These are phyloP conservation scores for Opisthograptis luteolata DNA, from an alignment of 2,888 invertebrate genomes.

Conservation along the genomic window DNA sequence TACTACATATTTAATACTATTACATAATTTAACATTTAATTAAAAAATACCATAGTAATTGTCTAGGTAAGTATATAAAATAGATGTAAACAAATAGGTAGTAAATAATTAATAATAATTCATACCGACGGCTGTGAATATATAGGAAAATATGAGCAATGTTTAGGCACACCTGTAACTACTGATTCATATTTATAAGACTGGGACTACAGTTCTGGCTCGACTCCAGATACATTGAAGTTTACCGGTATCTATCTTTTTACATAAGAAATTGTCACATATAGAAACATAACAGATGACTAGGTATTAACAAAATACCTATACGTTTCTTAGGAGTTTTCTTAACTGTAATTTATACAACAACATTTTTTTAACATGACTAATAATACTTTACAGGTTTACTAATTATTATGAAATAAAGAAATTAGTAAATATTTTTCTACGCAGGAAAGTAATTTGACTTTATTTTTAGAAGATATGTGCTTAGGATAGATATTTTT, in stretches of 20 bases:
- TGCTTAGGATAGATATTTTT: slow-evolving; percentile 67
- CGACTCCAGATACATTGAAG: too few species aligned
- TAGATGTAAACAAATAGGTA: slow-evolving; percentile 30
- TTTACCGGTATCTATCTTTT: too few species aligned
- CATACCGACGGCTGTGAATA: slow-evolving; percentile 20
- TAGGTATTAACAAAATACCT: too few species aligned
- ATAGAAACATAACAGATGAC: background rate
- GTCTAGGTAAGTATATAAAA: slow-evolving; percentile 32
- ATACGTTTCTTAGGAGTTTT: background rate
- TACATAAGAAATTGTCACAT: background rate
- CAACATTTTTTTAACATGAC: slow-evolving; percentile 55
- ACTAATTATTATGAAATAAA: slow-evolving; percentile 41
- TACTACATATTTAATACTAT: too few species aligned
- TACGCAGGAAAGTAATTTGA: slow-evolving; percentile 62
- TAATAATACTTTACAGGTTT: slow-evolving; percentile 72
- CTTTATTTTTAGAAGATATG: slow-evolving; percentile 72
- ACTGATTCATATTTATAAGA: too few species aligned
- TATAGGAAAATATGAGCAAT: slow-evolving; percentile 34
- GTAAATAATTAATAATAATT: too few species aligned
- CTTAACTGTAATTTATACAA: slow-evolving; percentile 39
- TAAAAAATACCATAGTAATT: slow-evolving; percentile 33
- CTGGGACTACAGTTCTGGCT: too few species aligned
- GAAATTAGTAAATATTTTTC: slow-evolving; percentile 44
- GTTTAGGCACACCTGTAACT: slow-evolving; percentile 23
- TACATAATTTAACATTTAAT: slow-evolving; percentile 27